These are phyloP conservation scores for Argopecten irradians DNA, from an alignment of 1,140 invertebrate genomes.

Conservation along the genomic window DNA sequence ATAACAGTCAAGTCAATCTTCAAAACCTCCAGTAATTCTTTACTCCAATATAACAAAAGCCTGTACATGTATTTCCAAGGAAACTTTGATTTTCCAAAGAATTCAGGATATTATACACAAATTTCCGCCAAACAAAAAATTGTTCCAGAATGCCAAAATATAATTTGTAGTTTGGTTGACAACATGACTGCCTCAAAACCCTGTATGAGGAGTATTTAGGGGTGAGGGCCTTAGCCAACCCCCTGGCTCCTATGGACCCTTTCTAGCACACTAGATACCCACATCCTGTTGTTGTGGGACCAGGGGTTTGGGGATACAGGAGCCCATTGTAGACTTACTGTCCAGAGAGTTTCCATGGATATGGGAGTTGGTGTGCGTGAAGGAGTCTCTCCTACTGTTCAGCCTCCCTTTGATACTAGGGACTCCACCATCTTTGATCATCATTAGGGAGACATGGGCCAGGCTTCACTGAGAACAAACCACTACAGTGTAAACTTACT, in stretches of 20 bases:
- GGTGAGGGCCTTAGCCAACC: not conserved
- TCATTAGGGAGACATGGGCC: not conserved
- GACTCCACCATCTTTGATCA: not conserved
- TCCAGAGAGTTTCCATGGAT: not conserved
- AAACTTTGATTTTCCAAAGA: too few relatives aligned
- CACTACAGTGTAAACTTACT: too few relatives aligned
- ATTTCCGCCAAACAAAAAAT: not conserved
- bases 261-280: not conserved
- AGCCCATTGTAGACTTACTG: not conserved
- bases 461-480: not conserved
- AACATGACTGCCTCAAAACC: not conserved
- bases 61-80: too few relatives aligned
- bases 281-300: not conserved
- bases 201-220: not conserved
- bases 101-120: too few relatives aligned
- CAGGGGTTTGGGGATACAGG: not conserved
- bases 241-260: conserved; percentile 19
- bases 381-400: not conserved
- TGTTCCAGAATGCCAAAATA: not conserved
- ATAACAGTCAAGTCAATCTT: not conserved
- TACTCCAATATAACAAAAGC: not conserved
- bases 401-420: not conserved
- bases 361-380: not conserved
- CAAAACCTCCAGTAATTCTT: not conserved
- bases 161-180: not conserved